Conservation (phyloP, 1,140 invertebrate genomes). For the Microplitis mediator region DNA sequence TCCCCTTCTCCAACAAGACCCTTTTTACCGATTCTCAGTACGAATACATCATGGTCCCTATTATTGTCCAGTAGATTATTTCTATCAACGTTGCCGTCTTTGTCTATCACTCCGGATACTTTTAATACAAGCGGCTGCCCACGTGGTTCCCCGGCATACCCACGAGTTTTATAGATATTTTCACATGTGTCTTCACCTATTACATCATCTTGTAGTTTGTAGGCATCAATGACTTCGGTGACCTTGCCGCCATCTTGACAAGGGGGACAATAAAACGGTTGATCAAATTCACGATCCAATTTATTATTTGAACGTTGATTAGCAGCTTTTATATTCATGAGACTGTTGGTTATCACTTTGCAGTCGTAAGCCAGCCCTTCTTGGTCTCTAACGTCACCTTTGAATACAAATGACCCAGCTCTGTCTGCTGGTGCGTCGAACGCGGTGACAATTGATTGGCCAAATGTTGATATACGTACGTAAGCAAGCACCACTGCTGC, state of each 20-base stretch:
- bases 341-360: constrained; percentile 30
- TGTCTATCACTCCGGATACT: constrained; percentile 45
- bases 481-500: constrained; percentile 40
- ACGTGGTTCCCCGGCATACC: too few relatives aligned
- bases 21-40: constrained; percentile 58
- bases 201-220: too few relatives aligned
- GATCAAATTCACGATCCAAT: too few relatives aligned
- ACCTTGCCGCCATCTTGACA: constrained; percentile 16
- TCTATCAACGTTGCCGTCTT: constrained; percentile 27
- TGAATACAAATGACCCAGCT: constrained; percentile 40
- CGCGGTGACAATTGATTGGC: constrained; percentile 49
- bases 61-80: constrained; percentile 46
- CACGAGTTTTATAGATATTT: too few relatives aligned
- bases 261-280: too few relatives aligned
- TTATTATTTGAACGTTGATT: too few relatives aligned
- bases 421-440: constrained; percentile 36
- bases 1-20: constrained; percentile 52
- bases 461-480: constrained; percentile 47
- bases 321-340: constrained; percentile 2
- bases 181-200: too few relatives aligned
- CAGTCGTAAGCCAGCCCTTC: constrained; percentile 40
- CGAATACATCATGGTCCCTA: constrained; percentile 50
- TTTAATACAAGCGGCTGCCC: constrained; percentile 46
- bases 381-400: constrained; percentile 30
- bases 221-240: not conserved